A percentile compares a stretch with the other conserved stretches of the same genome.
phyloP scores from a whole-genome alignment of 92 coral and sea anemone species.

The Montipora capitata region DNA sequence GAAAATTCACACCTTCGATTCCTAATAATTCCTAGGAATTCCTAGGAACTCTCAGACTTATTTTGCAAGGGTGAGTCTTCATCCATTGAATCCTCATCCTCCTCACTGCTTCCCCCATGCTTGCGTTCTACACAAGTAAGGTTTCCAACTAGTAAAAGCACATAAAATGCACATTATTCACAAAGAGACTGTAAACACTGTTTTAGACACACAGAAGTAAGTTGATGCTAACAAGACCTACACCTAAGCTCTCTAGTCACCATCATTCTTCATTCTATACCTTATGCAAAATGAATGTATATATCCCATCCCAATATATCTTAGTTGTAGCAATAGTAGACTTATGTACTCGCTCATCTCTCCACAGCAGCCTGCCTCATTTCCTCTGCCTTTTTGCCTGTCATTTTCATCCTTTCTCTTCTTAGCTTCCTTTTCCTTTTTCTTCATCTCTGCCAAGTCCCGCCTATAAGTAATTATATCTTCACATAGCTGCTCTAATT shows the following conservation, averaged over 20 bases:
- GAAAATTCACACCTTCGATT: too few relatives aligned
- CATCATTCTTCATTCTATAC: background rate
- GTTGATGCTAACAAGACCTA: background rate
- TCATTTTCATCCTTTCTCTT: slow-evolving; percentile 59
- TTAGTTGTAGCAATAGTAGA: background rate
- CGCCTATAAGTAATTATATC: slow-evolving; percentile 63
- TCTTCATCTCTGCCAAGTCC: slow-evolving; percentile 22
- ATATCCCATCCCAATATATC: background rate
- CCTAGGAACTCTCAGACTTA: too few relatives aligned
- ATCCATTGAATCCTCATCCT: background rate
- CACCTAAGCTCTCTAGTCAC: background rate
- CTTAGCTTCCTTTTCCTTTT: slow-evolving; percentile 38
- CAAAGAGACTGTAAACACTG: background rate
- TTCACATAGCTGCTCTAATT: slow-evolving; percentile 63
- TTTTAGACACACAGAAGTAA: background rate
- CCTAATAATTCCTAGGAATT: too few relatives aligned
- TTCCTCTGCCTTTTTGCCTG: slow-evolving; percentile 44
- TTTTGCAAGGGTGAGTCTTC: background rate
- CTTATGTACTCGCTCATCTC: slow-evolving; percentile 72
- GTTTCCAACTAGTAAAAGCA: background rate
- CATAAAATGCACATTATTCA: background rate
- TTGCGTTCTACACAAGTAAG: background rate
- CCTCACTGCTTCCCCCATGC: slow-evolving; percentile 3
- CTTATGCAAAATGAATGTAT: background rate
- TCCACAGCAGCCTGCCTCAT: slow-evolving; percentile 57